Evolutionary conservation across 2,888 invertebrate genomes (phyloP).

Genomic region (Erpobdella octoculata): DNA sequence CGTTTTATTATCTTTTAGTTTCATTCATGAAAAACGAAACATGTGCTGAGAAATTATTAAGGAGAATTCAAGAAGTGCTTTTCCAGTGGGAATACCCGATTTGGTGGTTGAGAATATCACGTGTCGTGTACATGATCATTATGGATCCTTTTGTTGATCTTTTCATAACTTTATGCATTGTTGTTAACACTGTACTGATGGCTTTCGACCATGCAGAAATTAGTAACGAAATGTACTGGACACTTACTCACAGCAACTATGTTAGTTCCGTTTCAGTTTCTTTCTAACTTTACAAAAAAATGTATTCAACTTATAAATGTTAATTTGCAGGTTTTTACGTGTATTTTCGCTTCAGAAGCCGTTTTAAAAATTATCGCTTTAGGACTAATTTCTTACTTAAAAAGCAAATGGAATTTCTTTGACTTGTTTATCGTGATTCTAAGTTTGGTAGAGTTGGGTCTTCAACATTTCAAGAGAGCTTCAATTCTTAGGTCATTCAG

Average conservation of each 20-base stretch:
- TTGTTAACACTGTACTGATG: constrained; percentile 95
- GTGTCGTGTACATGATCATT: constrained; percentile 73
- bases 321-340: constrained; percentile 81
- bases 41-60: constrained; percentile 40
- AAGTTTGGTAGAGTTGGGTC: constrained; percentile 82
- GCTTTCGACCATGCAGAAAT: constrained; percentile 90
- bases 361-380: constrained; percentile 86
- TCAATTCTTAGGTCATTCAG: constrained; percentile 93
- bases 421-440: constrained; percentile 95
- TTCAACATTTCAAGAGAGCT: constrained; percentile 79
- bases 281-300: background rate
- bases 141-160: constrained; percentile 97
- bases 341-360: constrained; percentile 90
- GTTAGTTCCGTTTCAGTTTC: constrained; percentile 60
- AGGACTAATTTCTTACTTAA: constrained; percentile 93
- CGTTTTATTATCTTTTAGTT: constrained; percentile 19
- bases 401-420: constrained; percentile 97
- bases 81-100: constrained; percentile 82
- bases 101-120: constrained; percentile 62
- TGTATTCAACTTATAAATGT: background rate
- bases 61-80: constrained; percentile 42
- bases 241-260: constrained; percentile 85
- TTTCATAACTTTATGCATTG: constrained; percentile 93
- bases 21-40: constrained; percentile 25
- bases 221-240: constrained; percentile 69